Percentiles rank a stretch among this genome's conserved stretches.
Evolutionary conservation across 1,140 invertebrate species (phyloP).

Genomic region (Acyrthosiphon pisum): DNA sequence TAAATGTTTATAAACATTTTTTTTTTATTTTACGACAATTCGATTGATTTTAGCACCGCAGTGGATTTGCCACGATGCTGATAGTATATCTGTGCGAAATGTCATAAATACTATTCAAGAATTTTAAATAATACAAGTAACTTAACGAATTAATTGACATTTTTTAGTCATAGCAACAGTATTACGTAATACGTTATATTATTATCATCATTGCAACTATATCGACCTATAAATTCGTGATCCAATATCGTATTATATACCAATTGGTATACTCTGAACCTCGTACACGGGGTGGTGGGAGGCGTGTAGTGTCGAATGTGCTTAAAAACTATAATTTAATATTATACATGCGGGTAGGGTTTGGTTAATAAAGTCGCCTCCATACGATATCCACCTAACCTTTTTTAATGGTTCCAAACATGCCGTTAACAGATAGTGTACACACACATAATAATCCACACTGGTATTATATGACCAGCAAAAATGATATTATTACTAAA

Average conservation of each 20-base stretch:
- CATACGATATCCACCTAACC: neutral
- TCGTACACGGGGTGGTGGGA: neutral
- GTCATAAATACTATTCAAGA: too few species aligned
- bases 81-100: too few species aligned
- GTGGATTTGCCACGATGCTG: too few species aligned
- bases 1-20: too few species aligned
- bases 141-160: too few species aligned
- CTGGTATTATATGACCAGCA: neutral
- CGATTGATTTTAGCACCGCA: too few species aligned
- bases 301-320: neutral
- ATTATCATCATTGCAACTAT: neutral
- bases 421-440: neutral
- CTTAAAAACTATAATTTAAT: neutral
- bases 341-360: neutral
- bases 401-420: constrained; percentile 17
- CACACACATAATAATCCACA: neutral
- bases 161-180: too few species aligned
- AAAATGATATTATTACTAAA: neutral
- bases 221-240: neutral
- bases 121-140: too few species aligned
- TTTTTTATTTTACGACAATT: too few species aligned
- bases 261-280: neutral
- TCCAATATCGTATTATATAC: too few species aligned
- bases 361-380: neutral
- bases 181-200: too few species aligned